phyloP scores from a whole-genome alignment of 2,113 vertebrate genomes.

The Otolemur garnettii region DNA sequence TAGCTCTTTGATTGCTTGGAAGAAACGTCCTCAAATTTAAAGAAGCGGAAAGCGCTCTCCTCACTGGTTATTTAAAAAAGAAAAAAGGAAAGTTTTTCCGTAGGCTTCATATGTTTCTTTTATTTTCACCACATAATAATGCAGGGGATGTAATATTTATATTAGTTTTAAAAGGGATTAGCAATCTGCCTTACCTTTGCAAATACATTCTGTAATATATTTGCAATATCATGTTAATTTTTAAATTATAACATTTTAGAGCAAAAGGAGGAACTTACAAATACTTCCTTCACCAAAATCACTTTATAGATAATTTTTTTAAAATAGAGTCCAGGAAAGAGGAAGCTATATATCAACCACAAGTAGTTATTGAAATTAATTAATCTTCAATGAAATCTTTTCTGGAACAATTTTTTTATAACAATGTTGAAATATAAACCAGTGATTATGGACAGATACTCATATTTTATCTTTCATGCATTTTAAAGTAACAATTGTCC shows the following conservation, averaged over 20 bases:
- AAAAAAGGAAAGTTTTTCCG: not conserved
- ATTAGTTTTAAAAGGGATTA: not conserved
- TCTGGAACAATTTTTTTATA: not conserved
- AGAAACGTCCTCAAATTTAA: not conserved
- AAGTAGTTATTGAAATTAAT: slow-evolving; percentile 11
- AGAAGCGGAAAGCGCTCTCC: not conserved
- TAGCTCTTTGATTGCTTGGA: slow-evolving; percentile 78
- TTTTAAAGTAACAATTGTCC: not conserved
- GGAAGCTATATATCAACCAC: not conserved
- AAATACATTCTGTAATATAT: not conserved
- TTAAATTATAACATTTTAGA: slow-evolving; percentile 17
- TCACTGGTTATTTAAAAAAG: slow-evolving; percentile 11
- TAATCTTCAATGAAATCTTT: not conserved
- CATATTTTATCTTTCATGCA: not conserved
- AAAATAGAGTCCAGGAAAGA: not conserved
- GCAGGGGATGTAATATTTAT: not conserved
- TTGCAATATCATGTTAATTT: slow-evolving; percentile 12
- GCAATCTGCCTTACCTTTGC: not conserved
- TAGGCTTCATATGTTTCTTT: not conserved
- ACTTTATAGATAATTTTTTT: not conserved
- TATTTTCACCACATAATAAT: not conserved
- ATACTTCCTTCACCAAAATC: not conserved
- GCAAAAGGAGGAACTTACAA: not conserved
- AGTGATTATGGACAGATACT: not conserved
- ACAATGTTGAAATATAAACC: not conserved